These are phyloP conservation scores for Punctoribates punctum DNA, from an alignment of 2,888 invertebrate species.

Conservation along the genomic window DNA sequence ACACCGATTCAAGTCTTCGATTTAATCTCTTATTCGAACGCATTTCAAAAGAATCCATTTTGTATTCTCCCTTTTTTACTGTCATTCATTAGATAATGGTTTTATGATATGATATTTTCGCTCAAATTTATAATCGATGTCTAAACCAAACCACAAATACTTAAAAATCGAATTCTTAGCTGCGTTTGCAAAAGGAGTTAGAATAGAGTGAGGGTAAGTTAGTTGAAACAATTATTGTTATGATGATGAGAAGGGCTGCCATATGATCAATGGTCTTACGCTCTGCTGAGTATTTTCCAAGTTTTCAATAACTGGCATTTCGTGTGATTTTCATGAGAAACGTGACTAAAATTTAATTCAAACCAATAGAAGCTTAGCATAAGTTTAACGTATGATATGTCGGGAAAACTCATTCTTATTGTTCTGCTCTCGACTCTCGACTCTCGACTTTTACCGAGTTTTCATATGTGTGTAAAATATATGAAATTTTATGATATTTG, in stretches of 20 bases:
- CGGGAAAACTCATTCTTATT: slow-evolving; percentile 20
- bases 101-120: background rate
- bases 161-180: too few species aligned
- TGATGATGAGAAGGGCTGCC: too few species aligned
- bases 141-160: too few species aligned
- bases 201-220: too few species aligned
- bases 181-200: too few species aligned
- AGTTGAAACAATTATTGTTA: too few species aligned
- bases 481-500: slow-evolving; percentile 34
- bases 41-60: background rate
- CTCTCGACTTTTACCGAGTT: too few species aligned
- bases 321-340: slow-evolving; percentile 24
- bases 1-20: background rate
- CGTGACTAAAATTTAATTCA: slow-evolving; percentile 35
- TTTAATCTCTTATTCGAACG: slow-evolving; percentile 7
- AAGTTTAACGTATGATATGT: slow-evolving; percentile 13
- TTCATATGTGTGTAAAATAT: slow-evolving; percentile 20
- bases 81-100: slow-evolving; percentile 3
- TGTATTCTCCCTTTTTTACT: background rate
- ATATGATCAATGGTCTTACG: slow-evolving; percentile 16
- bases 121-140: too few species aligned
- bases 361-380: slow-evolving; percentile 23
- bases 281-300: background rate
- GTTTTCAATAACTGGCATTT: slow-evolving; percentile 30
- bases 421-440: slow-evolving; percentile 20